These are phyloP conservation scores for Benitochromis conjunctus DNA, from an alignment of 2,113 vertebrate species.

Conservation along the genomic window DNA sequence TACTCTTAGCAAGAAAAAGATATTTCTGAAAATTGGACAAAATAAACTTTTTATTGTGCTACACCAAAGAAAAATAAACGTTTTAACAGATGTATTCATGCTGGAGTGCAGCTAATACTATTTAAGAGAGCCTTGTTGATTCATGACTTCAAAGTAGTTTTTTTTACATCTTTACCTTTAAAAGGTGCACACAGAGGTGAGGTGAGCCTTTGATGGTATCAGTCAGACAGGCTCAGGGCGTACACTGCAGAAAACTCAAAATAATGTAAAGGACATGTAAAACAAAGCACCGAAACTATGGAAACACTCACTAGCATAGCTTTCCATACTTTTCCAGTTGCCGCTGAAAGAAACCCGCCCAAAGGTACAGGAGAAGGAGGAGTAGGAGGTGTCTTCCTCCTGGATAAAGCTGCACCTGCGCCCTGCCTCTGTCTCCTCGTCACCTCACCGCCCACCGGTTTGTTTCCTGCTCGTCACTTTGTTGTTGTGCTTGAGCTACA, in stretches of 20 bases:
- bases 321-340: background rate
- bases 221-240: background rate
- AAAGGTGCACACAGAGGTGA: background rate
- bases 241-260: background rate
- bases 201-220: background rate
- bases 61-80: background rate
- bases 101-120: background rate
- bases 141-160: background rate
- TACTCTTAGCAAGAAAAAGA: background rate
- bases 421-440: background rate
- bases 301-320: background rate
- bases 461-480: slow-evolving; percentile 29
- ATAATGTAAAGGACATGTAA: background rate
- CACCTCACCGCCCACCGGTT: slow-evolving; percentile 10
- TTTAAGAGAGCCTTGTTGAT: background rate
- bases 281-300: background rate
- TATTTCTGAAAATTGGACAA: background rate
- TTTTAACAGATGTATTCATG: background rate
- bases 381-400: background rate
- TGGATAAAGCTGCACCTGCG: slow-evolving; percentile 28
- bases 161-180: background rate
- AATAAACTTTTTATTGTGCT: background rate
- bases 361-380: background rate
- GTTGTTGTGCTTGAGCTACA: background rate
- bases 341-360: background rate